phyloP scores from a whole-genome alignment of 2,113 vertebrate species.

The Parus major region DNA sequence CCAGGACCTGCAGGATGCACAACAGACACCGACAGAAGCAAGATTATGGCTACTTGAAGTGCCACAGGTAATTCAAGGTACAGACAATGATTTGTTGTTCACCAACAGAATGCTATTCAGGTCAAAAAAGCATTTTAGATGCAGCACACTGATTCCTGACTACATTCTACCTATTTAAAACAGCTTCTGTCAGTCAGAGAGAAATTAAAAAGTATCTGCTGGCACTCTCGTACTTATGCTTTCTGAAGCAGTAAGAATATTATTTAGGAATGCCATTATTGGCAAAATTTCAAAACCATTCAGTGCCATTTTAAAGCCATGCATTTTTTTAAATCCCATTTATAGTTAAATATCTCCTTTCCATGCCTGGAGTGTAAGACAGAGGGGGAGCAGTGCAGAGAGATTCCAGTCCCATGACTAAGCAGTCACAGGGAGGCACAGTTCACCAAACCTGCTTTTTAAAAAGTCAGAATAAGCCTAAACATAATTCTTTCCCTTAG shows the following conservation, averaged over 20 bases:
- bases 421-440: background rate
- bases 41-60: background rate
- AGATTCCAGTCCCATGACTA: background rate
- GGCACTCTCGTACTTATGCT: background rate
- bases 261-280: constrained; percentile 16
- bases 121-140: background rate
- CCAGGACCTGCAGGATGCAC: background rate
- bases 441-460: background rate
- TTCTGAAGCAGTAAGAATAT: constrained; percentile 11
- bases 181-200: background rate
- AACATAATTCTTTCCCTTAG: background rate
- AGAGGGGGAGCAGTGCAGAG: background rate
- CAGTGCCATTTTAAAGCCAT: background rate
- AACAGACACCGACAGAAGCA: background rate
- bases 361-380: background rate
- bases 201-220: background rate
- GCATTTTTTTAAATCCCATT: background rate
- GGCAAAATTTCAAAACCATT: constrained; percentile 13
- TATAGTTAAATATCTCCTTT: constrained; percentile 26
- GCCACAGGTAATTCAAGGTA: background rate
- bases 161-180: background rate
- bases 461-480: background rate
- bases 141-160: background rate
- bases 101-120: background rate
- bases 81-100: background rate